Percentiles rank a stretch among this genome's conserved stretches.
phyloP scores from a whole-genome alignment of 2,888 invertebrate genomes.

The Camponotus fellah region DNA sequence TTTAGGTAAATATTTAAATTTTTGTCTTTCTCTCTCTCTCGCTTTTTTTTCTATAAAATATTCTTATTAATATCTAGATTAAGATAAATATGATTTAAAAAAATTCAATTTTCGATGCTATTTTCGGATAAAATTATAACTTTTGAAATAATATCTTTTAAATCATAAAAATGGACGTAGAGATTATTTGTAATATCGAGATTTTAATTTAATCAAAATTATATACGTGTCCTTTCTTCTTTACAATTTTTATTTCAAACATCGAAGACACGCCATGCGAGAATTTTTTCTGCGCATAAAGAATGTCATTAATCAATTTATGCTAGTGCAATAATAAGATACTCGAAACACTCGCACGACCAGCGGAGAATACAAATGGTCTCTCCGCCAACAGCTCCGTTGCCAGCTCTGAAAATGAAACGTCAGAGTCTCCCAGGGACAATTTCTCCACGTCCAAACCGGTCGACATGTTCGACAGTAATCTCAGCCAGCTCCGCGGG shows the following conservation, averaged over 20 bases:
- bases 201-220: not conserved
- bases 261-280: not conserved
- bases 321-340: constrained; percentile 45
- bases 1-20: not conserved
- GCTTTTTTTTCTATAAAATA: not conserved
- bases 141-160: not conserved
- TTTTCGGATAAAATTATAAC: not conserved
- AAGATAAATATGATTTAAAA: not conserved
- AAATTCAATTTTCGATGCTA: not conserved
- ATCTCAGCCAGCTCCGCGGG: constrained; percentile 68
- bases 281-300: not conserved
- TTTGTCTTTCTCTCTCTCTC: too few relatives aligned
- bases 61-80: not conserved
- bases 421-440: constrained; percentile 69
- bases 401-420: constrained; percentile 72
- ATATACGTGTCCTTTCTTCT: not conserved
- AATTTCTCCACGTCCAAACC: constrained; percentile 72
- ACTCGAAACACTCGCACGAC: constrained; percentile 44
- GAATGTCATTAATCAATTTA: constrained; percentile 43
- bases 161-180: not conserved
- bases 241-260: not conserved
- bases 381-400: constrained; percentile 17
- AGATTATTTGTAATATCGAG: not conserved
- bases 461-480: constrained; percentile 74
- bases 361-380: constrained; percentile 62